Evolutionary conservation across 2,113 vertebrate species (phyloP).

Genomic region (Burhinus bistriatus): DNA sequence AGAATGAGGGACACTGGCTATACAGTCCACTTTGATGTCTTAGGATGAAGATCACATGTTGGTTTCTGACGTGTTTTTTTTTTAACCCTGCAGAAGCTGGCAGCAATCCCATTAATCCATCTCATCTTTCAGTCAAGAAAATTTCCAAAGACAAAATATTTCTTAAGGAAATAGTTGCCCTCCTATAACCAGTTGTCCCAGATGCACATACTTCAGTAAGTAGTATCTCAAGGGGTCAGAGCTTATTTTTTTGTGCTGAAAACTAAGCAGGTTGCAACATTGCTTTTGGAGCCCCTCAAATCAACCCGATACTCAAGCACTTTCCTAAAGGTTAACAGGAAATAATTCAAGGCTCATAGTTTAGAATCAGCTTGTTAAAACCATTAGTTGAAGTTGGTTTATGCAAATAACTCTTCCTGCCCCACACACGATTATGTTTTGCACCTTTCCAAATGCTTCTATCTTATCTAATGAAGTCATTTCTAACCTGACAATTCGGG

Average conservation of each 20-base stretch:
- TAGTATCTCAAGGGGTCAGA: neutral
- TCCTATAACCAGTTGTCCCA: neutral
- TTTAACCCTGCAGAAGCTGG: neutral
- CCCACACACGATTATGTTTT: neutral
- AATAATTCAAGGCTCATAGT: neutral
- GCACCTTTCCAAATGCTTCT: neutral
- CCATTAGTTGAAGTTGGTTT: neutral
- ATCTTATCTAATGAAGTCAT: slow-evolving; percentile 28
- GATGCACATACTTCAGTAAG: neutral
- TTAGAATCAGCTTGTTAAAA: neutral
- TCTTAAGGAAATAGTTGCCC: neutral
- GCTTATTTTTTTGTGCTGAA: neutral
- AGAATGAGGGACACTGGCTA: neutral
- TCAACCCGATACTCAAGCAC: neutral
- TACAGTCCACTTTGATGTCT: neutral
- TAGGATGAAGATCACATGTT: neutral
- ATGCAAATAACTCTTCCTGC: neutral
- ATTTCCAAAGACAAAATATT: neutral
- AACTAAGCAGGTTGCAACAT: neutral
- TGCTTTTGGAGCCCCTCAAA: neutral
- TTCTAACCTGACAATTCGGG: slow-evolving; percentile 41
- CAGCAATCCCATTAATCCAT: neutral
- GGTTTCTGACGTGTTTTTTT: neutral
- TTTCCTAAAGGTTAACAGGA: neutral
- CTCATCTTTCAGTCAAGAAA: neutral